Evolutionary conservation across 2,888 invertebrate species (phyloP), one percentile per base, ranked within the genome.

Genomic region (Drosophila ustulata): DNA sequence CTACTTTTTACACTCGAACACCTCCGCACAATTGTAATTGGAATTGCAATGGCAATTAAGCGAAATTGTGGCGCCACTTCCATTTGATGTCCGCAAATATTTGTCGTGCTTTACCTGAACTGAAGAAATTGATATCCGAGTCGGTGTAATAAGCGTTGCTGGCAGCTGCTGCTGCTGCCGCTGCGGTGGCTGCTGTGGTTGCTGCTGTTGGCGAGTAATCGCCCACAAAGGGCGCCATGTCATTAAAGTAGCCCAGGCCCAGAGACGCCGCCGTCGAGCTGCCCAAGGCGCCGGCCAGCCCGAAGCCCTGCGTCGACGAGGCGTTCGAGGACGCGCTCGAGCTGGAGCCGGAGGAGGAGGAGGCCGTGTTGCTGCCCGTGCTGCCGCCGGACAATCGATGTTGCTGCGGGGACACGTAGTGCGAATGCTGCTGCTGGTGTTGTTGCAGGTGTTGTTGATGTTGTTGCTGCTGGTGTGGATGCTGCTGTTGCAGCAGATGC

Each of bases 51-150:
- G 18, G 18, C 18, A 18, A 18, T 18, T 18, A 18, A 18, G 18
- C 1, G 1, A 18, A 18, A 18, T 18, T 18, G 18, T 18, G 18
- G 71, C 64, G 73, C 32, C 78, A 41, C 4, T 41, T 41, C 39
- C 39, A 83, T 88, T 83, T 83, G 82, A 83, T 86, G 83, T 88
- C 51, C 49, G 88, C 82, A 83, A 85, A 85, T 85, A 85, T 85
- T 85, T 89, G 88, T 61, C 65, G 46, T 13, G 25, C 32, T 79
- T 82, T 89, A 91, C 91, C 91, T 91, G 91, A 90, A 80, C 91
- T 92, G 74, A 91, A 92, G 83, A 92, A 91, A 83, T 92, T 92
- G 55, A 92, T 90, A 90, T 92, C 92, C 78, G 92, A 89, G 66
- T 92, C 92, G 74, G 92, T 92, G 71, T 92, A 92, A 62, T 90